Evolutionary conservation across 2,888 invertebrate species (phyloP).

Genomic region (Platypus cylindrus): DNA sequence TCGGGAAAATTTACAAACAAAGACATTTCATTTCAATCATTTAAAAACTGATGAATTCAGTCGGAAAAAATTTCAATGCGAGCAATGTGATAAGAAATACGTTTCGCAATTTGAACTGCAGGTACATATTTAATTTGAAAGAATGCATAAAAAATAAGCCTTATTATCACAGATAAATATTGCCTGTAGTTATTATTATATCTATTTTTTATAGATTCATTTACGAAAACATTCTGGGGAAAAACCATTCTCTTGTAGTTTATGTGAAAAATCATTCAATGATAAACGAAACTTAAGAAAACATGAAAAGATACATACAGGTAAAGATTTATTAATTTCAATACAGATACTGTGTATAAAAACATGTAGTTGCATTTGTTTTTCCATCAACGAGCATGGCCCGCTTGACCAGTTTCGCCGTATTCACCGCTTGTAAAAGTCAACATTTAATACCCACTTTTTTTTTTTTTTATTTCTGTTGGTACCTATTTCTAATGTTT

Average conservation of each 20-base stretch:
- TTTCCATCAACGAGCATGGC: too few species aligned
- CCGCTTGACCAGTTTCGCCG: too few species aligned
- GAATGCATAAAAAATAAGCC: too few species aligned
- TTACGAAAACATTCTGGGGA: slow-evolving; percentile 23
- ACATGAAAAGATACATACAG: slow-evolving; percentile 25
- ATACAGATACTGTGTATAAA: too few species aligned
- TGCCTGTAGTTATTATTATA: background rate
- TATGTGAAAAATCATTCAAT: slow-evolving; percentile 23
- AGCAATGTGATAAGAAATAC: slow-evolving; percentile 22
- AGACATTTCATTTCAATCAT: slow-evolving; percentile 15
- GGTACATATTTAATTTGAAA: too few species aligned
- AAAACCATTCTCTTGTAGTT: slow-evolving; percentile 20
- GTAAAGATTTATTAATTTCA: too few species aligned
- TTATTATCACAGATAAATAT: too few species aligned
- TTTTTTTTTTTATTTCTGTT: too few species aligned
- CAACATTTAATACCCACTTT: too few species aligned
- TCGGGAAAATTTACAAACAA: slow-evolving; percentile 11
- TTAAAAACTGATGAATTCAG: slow-evolving; percentile 17
- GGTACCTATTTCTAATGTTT: too few species aligned
- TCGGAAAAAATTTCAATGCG: slow-evolving; percentile 19
- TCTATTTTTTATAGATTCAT: slow-evolving; percentile 19
- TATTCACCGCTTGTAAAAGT: too few species aligned
- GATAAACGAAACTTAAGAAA: slow-evolving; percentile 22
- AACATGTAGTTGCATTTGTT: too few species aligned
- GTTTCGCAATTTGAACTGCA: slow-evolving; percentile 21